These are phyloP conservation scores for Caenorhabditis imperialis DNA, from an alignment of 2,888 invertebrate genomes.

Conservation along the genomic window DNA sequence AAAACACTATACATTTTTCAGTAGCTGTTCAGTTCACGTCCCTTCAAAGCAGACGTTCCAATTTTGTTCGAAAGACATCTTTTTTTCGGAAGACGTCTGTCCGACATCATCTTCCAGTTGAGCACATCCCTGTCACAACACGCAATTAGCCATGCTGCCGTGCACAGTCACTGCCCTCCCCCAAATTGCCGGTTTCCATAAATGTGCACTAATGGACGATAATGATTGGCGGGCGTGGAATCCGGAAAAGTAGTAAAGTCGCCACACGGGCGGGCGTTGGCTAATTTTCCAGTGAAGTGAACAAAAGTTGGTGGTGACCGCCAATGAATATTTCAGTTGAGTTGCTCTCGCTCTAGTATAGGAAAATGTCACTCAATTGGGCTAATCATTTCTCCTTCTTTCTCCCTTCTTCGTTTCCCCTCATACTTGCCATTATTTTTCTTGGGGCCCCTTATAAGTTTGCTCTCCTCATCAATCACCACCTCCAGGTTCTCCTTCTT, in stretches of 20 bases:
- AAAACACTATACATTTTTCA: too few species aligned
- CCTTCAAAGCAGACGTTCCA: too few species aligned
- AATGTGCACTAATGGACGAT: constrained; percentile 53
- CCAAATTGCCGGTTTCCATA: constrained; percentile 48
- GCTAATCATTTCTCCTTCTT: constrained; percentile 6
- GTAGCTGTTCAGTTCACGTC: too few species aligned
- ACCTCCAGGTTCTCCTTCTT: constrained; percentile 21
- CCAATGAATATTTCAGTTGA: constrained; percentile 35
- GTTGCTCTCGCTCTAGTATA: constrained; percentile 5
- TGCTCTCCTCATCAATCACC: constrained; percentile 48
- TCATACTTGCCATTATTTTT: constrained; percentile 37
- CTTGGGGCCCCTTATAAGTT: constrained; percentile 24
- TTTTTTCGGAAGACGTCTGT: too few species aligned
- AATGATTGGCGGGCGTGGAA: too few species aligned
- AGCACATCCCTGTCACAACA: constrained; percentile 33
- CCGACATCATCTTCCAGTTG: constrained; percentile 37
- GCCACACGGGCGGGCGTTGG: constrained; percentile 14
- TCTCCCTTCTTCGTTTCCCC: too few species aligned
- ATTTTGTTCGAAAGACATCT: too few species aligned
- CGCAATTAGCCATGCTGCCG: constrained; percentile 42
- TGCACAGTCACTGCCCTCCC: constrained; percentile 37
- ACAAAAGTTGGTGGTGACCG: too few species aligned
- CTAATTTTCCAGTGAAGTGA: constrained; percentile 48
- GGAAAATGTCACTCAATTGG: neutral
- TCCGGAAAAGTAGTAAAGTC: too few species aligned